Evolutionary conservation across 1,140 invertebrate species (phyloP), one percentile per base, ranked within the genome.

Genomic region (Brachionus koreanus): DNA sequence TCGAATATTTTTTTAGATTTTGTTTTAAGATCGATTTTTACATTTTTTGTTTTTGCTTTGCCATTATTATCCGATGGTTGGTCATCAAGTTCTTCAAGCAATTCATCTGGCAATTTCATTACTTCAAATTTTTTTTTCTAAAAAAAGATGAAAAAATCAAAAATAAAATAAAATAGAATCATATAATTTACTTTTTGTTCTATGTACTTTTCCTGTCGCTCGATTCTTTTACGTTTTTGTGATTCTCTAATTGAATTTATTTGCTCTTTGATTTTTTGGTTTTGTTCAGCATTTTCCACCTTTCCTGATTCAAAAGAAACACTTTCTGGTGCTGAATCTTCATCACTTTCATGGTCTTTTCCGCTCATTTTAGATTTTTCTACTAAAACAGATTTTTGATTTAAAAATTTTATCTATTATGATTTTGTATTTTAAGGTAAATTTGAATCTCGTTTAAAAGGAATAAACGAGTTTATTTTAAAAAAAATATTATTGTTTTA

Each of bases 181-280:
- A 19, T n/a, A 57, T 5, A 13, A 1, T 19, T 19, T 29, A 69
- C 65, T 39, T 69, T 74, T 46, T 74, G 69, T 46, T 74, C 69
- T 13, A 74, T 74, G 43, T 25, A 74, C 33, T 74, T 74, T 39
- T 74, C 69, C 25, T 74, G 69, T 23, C 69, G 69, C 5, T 74
- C 69, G 3, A 74, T 46, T 74, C 69, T 43, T 46, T 46, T 74
- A 13, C 43, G 25, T 12, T 74, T 74, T 74, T 74, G 69, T 3
- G 69, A 43, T 49, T 74, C 69, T 46, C 69, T 43, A 25, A 74
- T 74, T 46, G 37, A 46, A 46, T 74, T 74, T 33, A 74, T 74
- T 13, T 74, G 69, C 16, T 74, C 69, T 74, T 74, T 74, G 16
- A 74, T 29, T 46, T 46, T 74, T 46, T 46, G 16, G 6, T 74